Conservation (phyloP, 1,140 invertebrate genomes). For the Heliconius himera region DNA sequence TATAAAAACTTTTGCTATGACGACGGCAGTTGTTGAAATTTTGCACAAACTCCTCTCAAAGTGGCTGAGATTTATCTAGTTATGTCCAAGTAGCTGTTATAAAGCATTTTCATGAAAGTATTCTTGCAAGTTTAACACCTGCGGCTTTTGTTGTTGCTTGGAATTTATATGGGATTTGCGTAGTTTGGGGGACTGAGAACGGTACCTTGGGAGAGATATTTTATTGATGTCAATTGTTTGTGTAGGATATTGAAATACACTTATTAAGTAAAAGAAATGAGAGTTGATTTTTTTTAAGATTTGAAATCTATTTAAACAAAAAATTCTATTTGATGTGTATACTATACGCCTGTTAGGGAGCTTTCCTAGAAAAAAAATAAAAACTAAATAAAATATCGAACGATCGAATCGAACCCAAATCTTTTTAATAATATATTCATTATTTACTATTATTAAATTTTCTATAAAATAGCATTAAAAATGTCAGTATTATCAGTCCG, state of each 20-base stretch:
- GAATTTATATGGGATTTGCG: conserved; percentile 4
- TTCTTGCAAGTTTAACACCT: conserved; percentile 11
- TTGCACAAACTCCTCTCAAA: conserved; percentile 6
- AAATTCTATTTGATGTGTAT: too few species aligned
- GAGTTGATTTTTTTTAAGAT: too few species aligned
- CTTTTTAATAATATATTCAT: background rate
- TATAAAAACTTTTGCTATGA: background rate
- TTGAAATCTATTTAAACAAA: too few species aligned
- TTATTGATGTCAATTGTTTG: background rate
- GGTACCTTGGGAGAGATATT: background rate
- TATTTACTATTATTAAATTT: background rate
- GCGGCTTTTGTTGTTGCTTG: conserved; percentile 4
- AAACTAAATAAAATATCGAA: too few species aligned
- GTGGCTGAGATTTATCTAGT: conserved; percentile 8
- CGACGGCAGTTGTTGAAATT: conserved; percentile 20
- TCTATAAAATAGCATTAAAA: background rate
- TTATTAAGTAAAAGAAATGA: too few species aligned
- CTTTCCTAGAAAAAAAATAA: too few species aligned
- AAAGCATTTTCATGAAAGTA: conserved; percentile 22
- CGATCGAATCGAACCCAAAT: too few species aligned
- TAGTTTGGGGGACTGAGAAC: background rate
- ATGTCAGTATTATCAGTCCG: background rate
- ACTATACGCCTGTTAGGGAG: too few species aligned
- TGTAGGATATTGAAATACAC: background rate
- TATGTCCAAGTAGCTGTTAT: conserved; percentile 10